These are phyloP conservation scores for Camponotus floridanus DNA, from an alignment of 1,140 invertebrate species.

Conservation along the genomic window DNA sequence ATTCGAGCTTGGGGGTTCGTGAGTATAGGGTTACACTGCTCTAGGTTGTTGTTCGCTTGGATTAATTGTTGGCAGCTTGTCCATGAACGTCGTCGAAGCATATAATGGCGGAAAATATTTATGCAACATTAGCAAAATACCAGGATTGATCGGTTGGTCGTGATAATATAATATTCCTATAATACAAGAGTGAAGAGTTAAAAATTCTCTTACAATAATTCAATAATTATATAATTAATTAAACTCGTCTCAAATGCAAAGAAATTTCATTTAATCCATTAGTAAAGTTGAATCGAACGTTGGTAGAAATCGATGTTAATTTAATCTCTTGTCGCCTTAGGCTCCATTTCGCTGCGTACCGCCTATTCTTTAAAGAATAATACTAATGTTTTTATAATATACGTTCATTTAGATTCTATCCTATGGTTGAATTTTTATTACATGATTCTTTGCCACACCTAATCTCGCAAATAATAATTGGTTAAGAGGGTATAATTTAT, in stretches of 20 bases:
- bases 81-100: conserved; percentile 44
- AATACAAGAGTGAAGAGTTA: not conserved
- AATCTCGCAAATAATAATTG: conserved; percentile 35
- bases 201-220: not conserved
- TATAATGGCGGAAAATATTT: conserved; percentile 43
- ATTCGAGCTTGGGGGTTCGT: conserved; percentile 63
- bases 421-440: conserved; percentile 14
- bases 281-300: not conserved
- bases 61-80: conserved; percentile 80
- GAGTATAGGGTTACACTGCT: conserved; percentile 68
- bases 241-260: not conserved
- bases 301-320: conserved; percentile 25
- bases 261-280: not conserved
- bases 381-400: conserved; percentile 51
- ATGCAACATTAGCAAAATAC: not conserved
- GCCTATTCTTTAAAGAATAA: conserved; percentile 27
- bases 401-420: conserved; percentile 31
- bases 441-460: not conserved
- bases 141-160: not conserved
- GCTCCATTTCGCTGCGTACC: conserved; percentile 5
- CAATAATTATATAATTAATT: conserved; percentile 21
- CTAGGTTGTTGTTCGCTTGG: conserved; percentile 69
- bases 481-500: conserved; percentile 1
- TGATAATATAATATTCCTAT: not conserved
- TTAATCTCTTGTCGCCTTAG: conserved; percentile 39